Evolutionary conservation across 2,797 vertebrate species (phyloP).

Genomic region (Notolepis coatsorum): DNA sequence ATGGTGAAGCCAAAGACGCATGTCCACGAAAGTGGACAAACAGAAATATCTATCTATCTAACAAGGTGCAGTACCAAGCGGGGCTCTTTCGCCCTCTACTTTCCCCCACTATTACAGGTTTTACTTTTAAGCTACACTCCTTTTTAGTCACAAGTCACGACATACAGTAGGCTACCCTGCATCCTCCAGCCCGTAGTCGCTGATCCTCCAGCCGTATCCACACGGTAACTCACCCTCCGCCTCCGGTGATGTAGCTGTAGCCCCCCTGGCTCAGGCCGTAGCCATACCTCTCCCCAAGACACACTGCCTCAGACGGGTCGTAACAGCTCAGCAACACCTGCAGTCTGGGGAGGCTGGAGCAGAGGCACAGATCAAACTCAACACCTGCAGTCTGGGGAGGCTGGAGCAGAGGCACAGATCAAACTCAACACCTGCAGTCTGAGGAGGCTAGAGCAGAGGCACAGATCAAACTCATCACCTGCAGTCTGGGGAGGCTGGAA

Average conservation of each 20-base stretch:
- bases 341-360: conserved; percentile 88
- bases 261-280: conserved; percentile 94
- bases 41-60: too few species aligned
- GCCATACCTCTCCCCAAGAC: conserved; percentile 95
- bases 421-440: conserved; percentile 80
- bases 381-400: too few species aligned
- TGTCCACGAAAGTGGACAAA: too few species aligned
- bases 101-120: too few species aligned
- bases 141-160: too few species aligned
- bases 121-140: too few species aligned
- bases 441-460: conserved; percentile 80
- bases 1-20: too few species aligned
- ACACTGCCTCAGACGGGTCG: conserved; percentile 84
- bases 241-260: conserved; percentile 97
- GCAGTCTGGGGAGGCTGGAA: too few species aligned
- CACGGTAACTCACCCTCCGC: conserved; percentile 93
- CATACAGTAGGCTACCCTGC: too few species aligned
- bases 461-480: conserved; percentile 49
- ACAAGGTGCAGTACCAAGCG: too few species aligned
- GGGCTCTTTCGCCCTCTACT: too few species aligned
- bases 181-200: conserved; percentile 46
- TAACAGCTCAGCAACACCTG: conserved; percentile 93
- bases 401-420: too few species aligned
- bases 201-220: conserved; percentile 14
- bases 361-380: conserved; percentile 42